A percentile compares a stretch with the other conserved stretches of the same genome.
phyloP scores from a whole-genome alignment of 2,113 vertebrate genomes.

The Epinephelus cyanopodus region DNA sequence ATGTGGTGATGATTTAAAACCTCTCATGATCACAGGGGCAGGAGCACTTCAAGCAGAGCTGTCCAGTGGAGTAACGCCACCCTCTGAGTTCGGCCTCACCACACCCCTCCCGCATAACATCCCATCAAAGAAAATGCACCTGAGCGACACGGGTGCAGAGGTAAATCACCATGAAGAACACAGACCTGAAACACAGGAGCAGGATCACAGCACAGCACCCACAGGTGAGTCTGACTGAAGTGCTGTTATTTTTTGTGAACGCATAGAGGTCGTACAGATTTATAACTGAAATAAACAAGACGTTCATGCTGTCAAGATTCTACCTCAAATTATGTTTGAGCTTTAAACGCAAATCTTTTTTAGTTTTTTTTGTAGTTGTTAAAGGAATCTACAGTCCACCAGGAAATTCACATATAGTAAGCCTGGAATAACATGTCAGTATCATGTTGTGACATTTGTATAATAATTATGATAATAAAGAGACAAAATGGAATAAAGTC shows the following conservation, averaged over 20 bases:
- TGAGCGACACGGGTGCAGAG: background rate
- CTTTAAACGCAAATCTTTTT: background rate
- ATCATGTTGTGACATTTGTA: too few relatives aligned
- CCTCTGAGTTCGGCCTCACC: background rate
- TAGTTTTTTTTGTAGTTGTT: too few relatives aligned
- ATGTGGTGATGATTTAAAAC: background rate
- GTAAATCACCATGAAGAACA: background rate
- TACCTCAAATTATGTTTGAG: background rate
- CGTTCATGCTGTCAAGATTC: too few relatives aligned
- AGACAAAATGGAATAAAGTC: background rate
- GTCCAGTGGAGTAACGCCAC: background rate
- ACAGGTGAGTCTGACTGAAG: background rate
- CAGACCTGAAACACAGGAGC: background rate
- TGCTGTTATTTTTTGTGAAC: background rate
- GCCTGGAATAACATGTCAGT: background rate
- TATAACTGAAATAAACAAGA: background rate
- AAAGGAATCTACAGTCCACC: background rate
- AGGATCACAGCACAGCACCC: background rate
- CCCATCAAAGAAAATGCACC: background rate
- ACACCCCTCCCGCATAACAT: background rate
- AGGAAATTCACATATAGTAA: background rate
- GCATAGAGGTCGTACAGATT: background rate
- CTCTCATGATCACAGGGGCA: background rate
- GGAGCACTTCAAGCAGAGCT: constrained; percentile 11
- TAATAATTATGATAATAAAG: background rate